Base-by-base conservation (phyloP, 2,888 invertebrate species). In the Andrena trimmerana region DNA sequence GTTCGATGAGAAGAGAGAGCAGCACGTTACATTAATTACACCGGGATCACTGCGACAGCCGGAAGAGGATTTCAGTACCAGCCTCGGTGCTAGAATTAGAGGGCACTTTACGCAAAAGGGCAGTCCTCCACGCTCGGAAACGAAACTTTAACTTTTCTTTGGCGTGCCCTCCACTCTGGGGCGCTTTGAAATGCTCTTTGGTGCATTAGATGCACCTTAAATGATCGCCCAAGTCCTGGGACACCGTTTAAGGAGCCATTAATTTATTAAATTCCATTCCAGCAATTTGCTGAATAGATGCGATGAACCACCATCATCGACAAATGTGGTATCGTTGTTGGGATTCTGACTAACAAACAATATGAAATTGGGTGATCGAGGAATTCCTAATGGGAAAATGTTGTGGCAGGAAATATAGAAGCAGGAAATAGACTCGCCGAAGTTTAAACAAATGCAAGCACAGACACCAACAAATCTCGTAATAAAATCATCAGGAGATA, bases 1-100 rank as follows among this genome's bases (percentile, higher is more conserved):
- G 60, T 88, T 88, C 85, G 81, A 91, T 82, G 80, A 31, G 68
- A 42, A 59, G 59, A 59, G 59, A 57, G 54, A 63, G 63, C 31
- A 54, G 63, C 70, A 71, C 62, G 86, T 82, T 81, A 84, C 85
- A 86, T 83, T 85, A 86, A 86, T 86, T 86, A 85, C 71, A 48
- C 20, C 74, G 54, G 50, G 67, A 86, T 78, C 78, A 67, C 60
- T 63, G 78, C 62, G 80, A 76, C 78, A 78, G 73, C 62, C 42
- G 65, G 78, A 70, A 66, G 72, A 65, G 50, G 77, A 68, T 72
- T 71, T 72, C 68, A 70, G 73, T 59, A 69, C 62, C 57, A 54
- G 57, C 50, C 75, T 67, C 65, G 79, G 16, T 36, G 70, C 24
- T 29, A 66, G 83, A 85, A 86, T 85, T 86, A 83, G 72, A 78